Conservation (phyloP, 2,797 vertebrate genomes). For the Lutjanus argentimaculatus region DNA sequence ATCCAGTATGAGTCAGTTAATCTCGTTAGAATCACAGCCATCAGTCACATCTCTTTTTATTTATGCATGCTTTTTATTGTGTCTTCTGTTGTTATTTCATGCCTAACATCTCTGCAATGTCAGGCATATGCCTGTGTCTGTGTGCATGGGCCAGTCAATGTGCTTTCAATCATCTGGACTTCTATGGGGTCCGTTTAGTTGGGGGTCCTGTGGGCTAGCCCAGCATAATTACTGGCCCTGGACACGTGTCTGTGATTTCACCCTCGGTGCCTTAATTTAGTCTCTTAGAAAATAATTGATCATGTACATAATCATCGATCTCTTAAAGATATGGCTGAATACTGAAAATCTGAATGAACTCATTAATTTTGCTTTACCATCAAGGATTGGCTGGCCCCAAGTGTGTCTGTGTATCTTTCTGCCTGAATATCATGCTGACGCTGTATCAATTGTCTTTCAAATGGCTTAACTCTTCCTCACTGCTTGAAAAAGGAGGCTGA, state of each 20-base stretch:
- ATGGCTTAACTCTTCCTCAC: conserved; percentile 22
- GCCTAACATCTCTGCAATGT: conserved; percentile 76
- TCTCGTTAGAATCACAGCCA: conserved; percentile 33
- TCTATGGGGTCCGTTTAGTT: conserved; percentile 25
- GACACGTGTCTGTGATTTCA: conserved; percentile 43
- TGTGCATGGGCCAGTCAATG: conserved; percentile 78
- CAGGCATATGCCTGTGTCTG: conserved; percentile 56
- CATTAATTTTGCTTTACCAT: conserved; percentile 15
- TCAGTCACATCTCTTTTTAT: conserved; percentile 52
- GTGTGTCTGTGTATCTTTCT: conserved; percentile 33
- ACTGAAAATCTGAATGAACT: conserved; percentile 22
- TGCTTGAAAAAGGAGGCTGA: conserved; percentile 29
- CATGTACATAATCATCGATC: conserved; percentile 32
- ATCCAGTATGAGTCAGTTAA: conserved; percentile 22
- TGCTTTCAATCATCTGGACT: conserved; percentile 67
- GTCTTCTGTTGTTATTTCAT: conserved; percentile 60
- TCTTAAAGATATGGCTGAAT: conserved; percentile 10
- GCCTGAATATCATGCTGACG: conserved; percentile 40
- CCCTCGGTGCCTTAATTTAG: conserved; percentile 51
- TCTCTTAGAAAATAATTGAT: conserved; percentile 37
- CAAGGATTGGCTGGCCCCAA: conserved; percentile 23
- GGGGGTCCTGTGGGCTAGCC: conserved; percentile 13
- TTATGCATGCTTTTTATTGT: conserved; percentile 74
- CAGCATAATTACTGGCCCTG: conserved; percentile 31
- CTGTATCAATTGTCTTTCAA: conserved; percentile 38